Conservation (phyloP, 1,140 invertebrate species). For the Acromyrmex heyeri region DNA sequence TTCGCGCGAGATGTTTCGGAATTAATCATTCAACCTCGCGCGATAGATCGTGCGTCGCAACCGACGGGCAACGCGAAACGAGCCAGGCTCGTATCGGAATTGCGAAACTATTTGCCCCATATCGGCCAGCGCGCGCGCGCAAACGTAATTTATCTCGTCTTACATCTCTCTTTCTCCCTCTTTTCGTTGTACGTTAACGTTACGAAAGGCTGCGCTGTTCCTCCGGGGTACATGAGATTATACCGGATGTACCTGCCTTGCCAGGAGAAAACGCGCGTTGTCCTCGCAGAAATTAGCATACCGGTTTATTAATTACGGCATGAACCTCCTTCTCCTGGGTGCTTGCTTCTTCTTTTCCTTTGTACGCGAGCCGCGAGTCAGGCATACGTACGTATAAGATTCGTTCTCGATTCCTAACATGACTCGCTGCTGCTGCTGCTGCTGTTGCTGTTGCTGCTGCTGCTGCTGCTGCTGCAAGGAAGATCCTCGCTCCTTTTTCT, state of each 20-base stretch:
- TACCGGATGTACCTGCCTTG: constrained; percentile 36
- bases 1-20: constrained; percentile 44
- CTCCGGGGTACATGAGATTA: constrained; percentile 34
- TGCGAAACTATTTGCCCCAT: constrained; percentile 63
- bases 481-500: constrained; percentile 32
- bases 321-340: constrained; percentile 27
- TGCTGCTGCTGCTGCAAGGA: background rate
- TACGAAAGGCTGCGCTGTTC: constrained; percentile 30
- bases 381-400: constrained; percentile 47
- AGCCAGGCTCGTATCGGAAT: constrained; percentile 49
- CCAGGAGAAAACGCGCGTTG: constrained; percentile 73
- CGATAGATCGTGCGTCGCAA: constrained; percentile 46
- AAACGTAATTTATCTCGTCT: constrained; percentile 62
- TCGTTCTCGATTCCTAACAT: constrained; percentile 70
- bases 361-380: constrained; percentile 45
- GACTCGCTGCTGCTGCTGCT: constrained; percentile 38
- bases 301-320: constrained; percentile 81
- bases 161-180: constrained; percentile 58
- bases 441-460: background rate
- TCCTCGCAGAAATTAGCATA: constrained; percentile 78
- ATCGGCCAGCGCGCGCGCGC: constrained; percentile 28
- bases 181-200: background rate
- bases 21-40: constrained; percentile 56
- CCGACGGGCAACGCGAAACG: constrained; percentile 43
- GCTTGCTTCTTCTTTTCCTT: constrained; percentile 35